Percentiles rank a stretch among this genome's conserved stretches.
These are phyloP conservation scores for Pluvialis apricaria DNA, from an alignment of 2,113 vertebrate genomes.

Conservation along the genomic window DNA sequence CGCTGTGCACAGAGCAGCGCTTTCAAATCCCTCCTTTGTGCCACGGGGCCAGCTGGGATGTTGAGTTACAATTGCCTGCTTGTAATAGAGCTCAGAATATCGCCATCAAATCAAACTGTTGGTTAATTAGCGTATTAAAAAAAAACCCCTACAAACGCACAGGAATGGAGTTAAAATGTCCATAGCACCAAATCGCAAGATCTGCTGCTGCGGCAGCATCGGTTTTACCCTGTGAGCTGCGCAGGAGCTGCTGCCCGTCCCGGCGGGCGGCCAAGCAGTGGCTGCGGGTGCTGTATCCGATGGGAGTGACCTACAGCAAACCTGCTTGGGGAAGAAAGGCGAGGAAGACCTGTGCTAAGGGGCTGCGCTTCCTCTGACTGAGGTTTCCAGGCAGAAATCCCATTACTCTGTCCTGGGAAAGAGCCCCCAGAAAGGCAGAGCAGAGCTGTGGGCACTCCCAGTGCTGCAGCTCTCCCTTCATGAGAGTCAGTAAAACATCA, in stretches of 20 bases:
- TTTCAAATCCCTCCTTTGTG: conserved; percentile 10
- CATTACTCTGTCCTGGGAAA: not conserved
- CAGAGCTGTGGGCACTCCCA: not conserved
- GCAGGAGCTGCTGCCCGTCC: not conserved
- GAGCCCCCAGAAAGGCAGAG: not conserved
- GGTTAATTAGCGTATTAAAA: not conserved
- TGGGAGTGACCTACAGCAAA: not conserved
- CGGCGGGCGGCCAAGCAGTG: rapidly evolving
- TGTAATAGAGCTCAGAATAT: not conserved
- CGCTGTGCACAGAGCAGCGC: not conserved
- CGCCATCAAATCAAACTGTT: not conserved
- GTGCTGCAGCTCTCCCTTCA: not conserved
- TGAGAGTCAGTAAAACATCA: not conserved
- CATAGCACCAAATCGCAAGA: not conserved
- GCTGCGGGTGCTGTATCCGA: rapidly evolving
- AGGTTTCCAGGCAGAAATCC: not conserved
- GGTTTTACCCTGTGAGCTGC: not conserved
- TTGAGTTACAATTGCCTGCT: not conserved
- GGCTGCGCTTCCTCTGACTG: not conserved
- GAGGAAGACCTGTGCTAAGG: not conserved
- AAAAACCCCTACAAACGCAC: rapidly evolving
- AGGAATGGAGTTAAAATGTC: not conserved
- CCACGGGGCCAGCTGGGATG: not conserved
- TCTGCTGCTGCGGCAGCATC: not conserved
- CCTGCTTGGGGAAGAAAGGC: not conserved